Base-by-base conservation (phyloP, 2,113 vertebrate species). In the Vimba vimba region DNA sequence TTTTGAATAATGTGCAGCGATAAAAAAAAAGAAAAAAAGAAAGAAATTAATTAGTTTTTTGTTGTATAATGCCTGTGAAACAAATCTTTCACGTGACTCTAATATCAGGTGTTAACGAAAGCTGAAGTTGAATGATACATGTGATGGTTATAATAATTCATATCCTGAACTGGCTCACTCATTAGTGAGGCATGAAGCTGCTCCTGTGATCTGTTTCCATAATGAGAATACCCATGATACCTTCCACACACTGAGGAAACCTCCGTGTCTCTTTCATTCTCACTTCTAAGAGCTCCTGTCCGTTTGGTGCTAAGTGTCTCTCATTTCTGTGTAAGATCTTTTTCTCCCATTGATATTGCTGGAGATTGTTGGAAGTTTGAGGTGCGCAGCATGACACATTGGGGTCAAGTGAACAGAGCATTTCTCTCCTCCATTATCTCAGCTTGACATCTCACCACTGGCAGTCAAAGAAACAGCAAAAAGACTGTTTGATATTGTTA, bases 341-440 rank as follows among this genome's bases (percentile, higher is more conserved):
- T 85, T 19, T 79, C 33, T 82, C 86, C 87, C 89, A 92, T 90
- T 93, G 92, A 92, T 93, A 92, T 90, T 90, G 85, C 83, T 87
- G 27, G 60, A 71, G 87, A 93, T 90, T 88, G 90, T 92, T 91
- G 82, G 62, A 74, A 88, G 88, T 82, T 87, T 90, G 91, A 89
- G 91, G 89, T 91, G 92, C 87, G 90, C 92, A 90, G 89, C 68
- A 75, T 91, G 92, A 94, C 91, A 89, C 91, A 94, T 92, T 91
- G 85, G 83, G 92, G 93, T 92, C 91, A 91, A 85, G 87, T 39
- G 36, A 88, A 10, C 69, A 91, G 86, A 45, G 6, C 77, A 85
- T 62, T 25, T 87, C 86, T 55, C 84, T 86, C 85, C 71, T 82
- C 77, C 64, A 71, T 84, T 78, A 33, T 84, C 85, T 27, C 1